Percentiles rank a stretch among this genome's conserved stretches.
Evolutionary conservation across 2,797 vertebrate species (phyloP).

Genomic region (Ctenopoma kingsleyae): DNA sequence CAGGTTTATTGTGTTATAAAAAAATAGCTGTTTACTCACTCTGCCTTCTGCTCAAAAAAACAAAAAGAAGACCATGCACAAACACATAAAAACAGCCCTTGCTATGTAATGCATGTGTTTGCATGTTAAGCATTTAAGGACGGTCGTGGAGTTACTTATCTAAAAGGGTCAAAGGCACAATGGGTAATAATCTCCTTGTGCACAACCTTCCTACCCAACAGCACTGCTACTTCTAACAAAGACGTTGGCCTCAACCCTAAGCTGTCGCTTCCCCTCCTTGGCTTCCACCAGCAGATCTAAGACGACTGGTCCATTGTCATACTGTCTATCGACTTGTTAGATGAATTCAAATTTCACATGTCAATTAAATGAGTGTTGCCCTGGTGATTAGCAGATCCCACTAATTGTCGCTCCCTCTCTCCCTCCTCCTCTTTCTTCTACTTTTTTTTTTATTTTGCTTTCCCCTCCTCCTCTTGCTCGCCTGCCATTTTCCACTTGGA

Average conservation of each 20-base stretch:
- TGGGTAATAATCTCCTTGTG: constrained; percentile 74
- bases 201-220: constrained; percentile 61
- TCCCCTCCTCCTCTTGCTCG: constrained; percentile 72
- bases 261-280: constrained; percentile 70
- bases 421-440: constrained; percentile 65
- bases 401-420: constrained; percentile 82
- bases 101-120: constrained; percentile 25
- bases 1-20: constrained; percentile 61
- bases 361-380: constrained; percentile 87
- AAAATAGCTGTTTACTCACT: constrained; percentile 64
- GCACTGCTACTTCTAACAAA: constrained; percentile 73
- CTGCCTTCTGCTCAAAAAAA: constrained; percentile 53
- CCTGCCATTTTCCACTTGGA: constrained; percentile 88
- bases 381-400: constrained; percentile 86
- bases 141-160: constrained; percentile 60
- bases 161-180: constrained; percentile 71
- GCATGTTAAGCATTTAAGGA: constrained; percentile 40
- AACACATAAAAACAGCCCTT: constrained; percentile 47
- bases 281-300: constrained; percentile 63
- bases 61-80: constrained; percentile 51
- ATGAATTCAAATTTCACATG: constrained; percentile 87
- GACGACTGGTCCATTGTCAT: constrained; percentile 73
- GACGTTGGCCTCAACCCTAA: constrained; percentile 71
- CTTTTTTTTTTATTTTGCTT: constrained; percentile 48
- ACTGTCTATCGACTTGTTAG: constrained; percentile 82